Conservation (phyloP, 2,797 vertebrate species). For the Cirrhinus mrigala region DNA sequence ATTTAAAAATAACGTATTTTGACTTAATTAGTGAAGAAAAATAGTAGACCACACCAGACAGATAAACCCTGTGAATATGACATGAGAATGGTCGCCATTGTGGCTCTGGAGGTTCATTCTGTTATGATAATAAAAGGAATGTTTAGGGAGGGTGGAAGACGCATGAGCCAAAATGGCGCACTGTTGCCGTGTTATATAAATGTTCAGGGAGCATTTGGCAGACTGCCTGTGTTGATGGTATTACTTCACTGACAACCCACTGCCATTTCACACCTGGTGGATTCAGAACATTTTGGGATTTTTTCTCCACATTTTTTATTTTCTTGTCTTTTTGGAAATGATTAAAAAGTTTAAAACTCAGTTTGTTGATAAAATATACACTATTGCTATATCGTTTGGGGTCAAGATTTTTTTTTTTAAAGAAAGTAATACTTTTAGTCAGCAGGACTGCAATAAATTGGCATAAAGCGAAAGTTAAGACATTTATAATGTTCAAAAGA, state of each 20-base stretch:
- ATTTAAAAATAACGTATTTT: not conserved
- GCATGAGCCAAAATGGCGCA: conserved; percentile 41
- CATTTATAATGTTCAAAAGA: too few species aligned
- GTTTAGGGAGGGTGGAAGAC: not conserved
- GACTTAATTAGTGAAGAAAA: not conserved
- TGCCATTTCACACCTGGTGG: not conserved
- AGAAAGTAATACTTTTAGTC: not conserved
- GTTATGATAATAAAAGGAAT: not conserved
- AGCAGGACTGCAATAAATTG: too few species aligned
- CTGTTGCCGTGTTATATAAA: not conserved
- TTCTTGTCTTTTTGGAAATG: not conserved
- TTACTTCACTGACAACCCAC: conserved; percentile 14
- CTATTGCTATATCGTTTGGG: not conserved
- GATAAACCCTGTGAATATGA: not conserved
- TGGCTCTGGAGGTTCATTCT: conserved; percentile 24
- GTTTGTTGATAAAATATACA: not conserved
- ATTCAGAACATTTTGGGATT: not conserved
- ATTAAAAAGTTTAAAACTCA: not conserved
- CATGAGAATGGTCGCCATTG: conserved; percentile 47
- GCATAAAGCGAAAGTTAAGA: too few species aligned
- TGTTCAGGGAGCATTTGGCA: conserved; percentile 13
- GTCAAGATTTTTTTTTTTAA: too few species aligned
- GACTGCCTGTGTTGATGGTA: not conserved
- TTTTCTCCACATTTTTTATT: not conserved
- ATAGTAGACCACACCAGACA: not conserved